phyloP scores from a whole-genome alignment of 2,888 invertebrate genomes.

The Omphaloscelis lunosa region DNA sequence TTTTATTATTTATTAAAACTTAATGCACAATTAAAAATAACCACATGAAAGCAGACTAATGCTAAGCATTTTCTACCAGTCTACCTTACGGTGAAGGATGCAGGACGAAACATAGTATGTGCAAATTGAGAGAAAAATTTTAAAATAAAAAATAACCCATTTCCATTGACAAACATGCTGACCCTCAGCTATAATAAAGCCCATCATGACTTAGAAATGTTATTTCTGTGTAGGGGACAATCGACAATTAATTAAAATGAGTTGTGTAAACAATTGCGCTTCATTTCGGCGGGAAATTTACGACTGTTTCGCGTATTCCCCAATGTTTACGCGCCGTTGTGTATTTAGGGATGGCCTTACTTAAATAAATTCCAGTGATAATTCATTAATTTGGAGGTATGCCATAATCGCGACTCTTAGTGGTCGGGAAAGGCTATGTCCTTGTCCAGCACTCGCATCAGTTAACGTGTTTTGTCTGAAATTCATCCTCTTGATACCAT shows the following conservation, averaged over 20 bases:
- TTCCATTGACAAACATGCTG: background rate
- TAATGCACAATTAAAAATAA: background rate
- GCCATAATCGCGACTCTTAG: background rate
- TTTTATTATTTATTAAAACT: background rate
- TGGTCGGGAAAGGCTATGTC: background rate
- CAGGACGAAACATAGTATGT: background rate
- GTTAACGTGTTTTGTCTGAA: background rate
- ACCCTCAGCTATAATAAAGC: background rate
- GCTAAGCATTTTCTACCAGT: background rate
- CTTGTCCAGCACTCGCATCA: background rate
- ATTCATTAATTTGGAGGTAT: conserved; percentile 5
- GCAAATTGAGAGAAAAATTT: background rate
- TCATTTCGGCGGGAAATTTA: conserved; percentile 26
- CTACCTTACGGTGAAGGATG: background rate
- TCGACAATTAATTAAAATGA: background rate
- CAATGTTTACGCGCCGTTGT: conserved; percentile 21
- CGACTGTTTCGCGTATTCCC: background rate
- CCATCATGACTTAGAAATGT: background rate
- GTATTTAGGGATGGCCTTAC: background rate
- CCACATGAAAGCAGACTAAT: background rate
- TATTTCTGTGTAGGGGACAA: background rate
- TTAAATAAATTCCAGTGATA: conserved; percentile 12
- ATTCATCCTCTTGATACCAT: background rate
- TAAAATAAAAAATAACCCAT: background rate
- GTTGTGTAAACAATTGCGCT: background rate